These are phyloP conservation scores for Poecilia latipinna DNA, from an alignment of 2,113 vertebrate genomes.

Conservation along the genomic window DNA sequence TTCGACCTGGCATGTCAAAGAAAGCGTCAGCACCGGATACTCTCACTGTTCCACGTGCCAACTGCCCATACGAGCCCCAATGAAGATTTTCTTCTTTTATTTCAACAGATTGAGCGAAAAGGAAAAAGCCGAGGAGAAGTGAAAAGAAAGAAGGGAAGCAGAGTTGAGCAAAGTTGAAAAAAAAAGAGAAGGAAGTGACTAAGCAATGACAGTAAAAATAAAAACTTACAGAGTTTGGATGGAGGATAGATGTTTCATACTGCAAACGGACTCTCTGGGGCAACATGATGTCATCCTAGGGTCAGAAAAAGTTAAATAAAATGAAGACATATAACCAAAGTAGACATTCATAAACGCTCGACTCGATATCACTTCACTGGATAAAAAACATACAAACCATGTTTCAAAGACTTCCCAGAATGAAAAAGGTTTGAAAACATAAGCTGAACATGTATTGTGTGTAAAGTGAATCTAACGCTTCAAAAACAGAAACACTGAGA, in stretches of 20 bases:
- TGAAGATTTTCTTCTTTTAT: not conserved
- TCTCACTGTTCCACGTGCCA: slow-evolving; percentile 47
- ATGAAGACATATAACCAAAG: not conserved
- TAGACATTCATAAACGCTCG: not conserved
- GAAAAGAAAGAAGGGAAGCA: slow-evolving; percentile 2
- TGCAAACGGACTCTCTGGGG: slow-evolving; percentile 91
- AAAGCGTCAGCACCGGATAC: slow-evolving; percentile 69
- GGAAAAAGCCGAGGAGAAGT: slow-evolving; percentile 1
- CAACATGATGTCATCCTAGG: slow-evolving; percentile 94
- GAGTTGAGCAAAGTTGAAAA: not conserved
- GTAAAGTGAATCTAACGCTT: no score
- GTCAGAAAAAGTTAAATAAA: not conserved
- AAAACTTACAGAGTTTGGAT: slow-evolving; percentile 86
- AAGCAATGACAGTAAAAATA: slow-evolving; percentile 13
- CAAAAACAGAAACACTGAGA: no score
- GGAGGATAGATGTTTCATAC: slow-evolving; percentile 77
- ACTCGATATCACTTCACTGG: not conserved
- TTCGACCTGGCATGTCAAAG: slow-evolving; percentile 43
- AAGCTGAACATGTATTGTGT: no score
- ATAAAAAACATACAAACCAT: no score
- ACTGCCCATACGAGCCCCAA: slow-evolving; percentile 21
- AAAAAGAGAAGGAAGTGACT: slow-evolving; percentile 37
- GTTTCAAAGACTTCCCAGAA: no score
- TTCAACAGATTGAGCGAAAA: slow-evolving; percentile 8
- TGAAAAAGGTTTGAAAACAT: no score